These are phyloP conservation scores for Psilanteris sp. DNA, from an alignment of 1,140 invertebrate species.

Conservation along the genomic window DNA sequence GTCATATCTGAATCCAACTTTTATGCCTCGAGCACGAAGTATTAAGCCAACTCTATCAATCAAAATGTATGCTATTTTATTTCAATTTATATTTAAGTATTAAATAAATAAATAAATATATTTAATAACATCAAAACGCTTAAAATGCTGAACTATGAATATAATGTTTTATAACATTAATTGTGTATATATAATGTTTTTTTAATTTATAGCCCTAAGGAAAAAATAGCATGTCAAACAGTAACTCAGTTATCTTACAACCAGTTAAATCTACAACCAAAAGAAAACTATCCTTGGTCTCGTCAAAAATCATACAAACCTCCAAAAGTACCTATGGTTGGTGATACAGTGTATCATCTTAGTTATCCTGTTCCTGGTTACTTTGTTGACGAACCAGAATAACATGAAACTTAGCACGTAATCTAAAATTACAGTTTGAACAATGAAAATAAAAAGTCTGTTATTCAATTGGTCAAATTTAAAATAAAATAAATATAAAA, in stretches of 20 bases:
- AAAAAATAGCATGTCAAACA: constrained; percentile 81
- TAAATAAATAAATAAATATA: too few species aligned
- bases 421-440: too few species aligned
- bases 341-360: constrained; percentile 77
- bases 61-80: constrained; percentile 59
- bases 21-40: constrained; percentile 50
- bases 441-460: too few species aligned
- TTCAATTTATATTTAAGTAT: neutral
- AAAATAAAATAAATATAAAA: too few species aligned
- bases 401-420: too few species aligned
- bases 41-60: constrained; percentile 70
- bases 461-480: too few species aligned
- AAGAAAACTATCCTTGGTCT: constrained; percentile 76
- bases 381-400: constrained; percentile 71
- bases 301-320: constrained; percentile 71
- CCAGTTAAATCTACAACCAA: constrained; percentile 74
- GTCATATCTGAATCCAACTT: constrained; percentile 68
- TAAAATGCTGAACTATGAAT: too few species aligned
- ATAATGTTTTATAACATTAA: too few species aligned
- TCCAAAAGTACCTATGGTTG: constrained; percentile 74
- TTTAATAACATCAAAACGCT: neutral
- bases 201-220: constrained; percentile 73
- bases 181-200: too few species aligned
- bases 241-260: constrained; percentile 82
- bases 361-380: constrained; percentile 79